These are phyloP conservation scores for Macquaria australasica DNA, from an alignment of 2,113 vertebrate genomes.

Conservation along the genomic window DNA sequence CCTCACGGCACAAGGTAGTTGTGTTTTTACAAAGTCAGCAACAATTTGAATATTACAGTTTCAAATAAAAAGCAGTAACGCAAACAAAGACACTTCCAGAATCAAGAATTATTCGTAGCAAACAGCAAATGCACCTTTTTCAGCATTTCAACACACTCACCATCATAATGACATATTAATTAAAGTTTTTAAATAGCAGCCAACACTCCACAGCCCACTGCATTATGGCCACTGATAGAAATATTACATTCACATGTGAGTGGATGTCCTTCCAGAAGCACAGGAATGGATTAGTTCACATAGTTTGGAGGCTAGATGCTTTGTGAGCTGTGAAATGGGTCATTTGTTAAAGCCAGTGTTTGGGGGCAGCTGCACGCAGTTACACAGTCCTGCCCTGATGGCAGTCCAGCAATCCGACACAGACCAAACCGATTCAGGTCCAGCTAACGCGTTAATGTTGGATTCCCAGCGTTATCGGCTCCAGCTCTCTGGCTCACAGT, in stretches of 20 bases:
- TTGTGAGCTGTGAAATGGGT: conserved; percentile 80
- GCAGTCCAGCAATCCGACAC: conserved; percentile 74
- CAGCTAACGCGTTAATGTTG: conserved; percentile 57
- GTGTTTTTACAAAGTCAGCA: background rate
- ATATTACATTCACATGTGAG: conserved; percentile 47
- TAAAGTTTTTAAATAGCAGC: background rate
- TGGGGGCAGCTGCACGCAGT: conserved; percentile 75
- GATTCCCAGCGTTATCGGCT: conserved; percentile 57
- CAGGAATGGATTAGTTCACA: conserved; percentile 67
- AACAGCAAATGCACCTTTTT: background rate
- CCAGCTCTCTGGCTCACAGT: background rate
- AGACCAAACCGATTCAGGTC: conserved; percentile 60
- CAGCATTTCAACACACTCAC: background rate
- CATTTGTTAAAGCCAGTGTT: conserved; percentile 69
- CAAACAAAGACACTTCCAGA: background rate
- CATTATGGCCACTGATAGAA: too few species aligned
- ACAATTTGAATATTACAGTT: background rate
- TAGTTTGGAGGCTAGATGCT: conserved; percentile 72
- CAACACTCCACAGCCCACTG: background rate
- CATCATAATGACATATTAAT: background rate
- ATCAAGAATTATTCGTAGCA: background rate
- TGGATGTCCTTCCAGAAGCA: conserved; percentile 59
- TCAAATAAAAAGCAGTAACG: background rate
- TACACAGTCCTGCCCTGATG: conserved; percentile 65
- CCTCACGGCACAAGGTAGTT: background rate